A percentile compares a stretch with the other conserved stretches of the same genome.
phyloP scores from a whole-genome alignment of 2,888 invertebrate genomes.

The Conomelus anceps region DNA sequence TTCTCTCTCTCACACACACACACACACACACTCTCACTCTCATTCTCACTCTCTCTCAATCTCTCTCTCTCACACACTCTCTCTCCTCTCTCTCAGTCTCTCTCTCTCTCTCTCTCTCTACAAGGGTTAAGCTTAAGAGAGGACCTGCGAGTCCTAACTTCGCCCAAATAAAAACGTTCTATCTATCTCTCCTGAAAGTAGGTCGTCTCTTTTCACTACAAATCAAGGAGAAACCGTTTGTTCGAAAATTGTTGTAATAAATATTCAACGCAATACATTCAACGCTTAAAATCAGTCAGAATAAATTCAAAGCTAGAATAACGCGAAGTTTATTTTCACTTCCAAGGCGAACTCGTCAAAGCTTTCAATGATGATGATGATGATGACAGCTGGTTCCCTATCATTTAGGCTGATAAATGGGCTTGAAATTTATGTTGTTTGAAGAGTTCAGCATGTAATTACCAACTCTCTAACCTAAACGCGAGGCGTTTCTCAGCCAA shows the following conservation, averaged over 20 bases:
- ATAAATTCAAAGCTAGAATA: background rate
- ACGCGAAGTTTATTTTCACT: background rate
- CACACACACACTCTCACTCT: no score
- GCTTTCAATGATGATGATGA: background rate
- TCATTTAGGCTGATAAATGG: background rate
- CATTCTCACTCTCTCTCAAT: no score
- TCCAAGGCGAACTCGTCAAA: background rate
- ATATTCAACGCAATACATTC: no score
- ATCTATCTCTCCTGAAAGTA: no score
- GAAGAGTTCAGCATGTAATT: background rate
- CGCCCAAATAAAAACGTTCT: no score
- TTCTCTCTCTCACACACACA: conserved; percentile 8
- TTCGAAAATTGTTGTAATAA: no score
- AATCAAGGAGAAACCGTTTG: no score
- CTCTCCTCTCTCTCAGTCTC: conserved; percentile 1
- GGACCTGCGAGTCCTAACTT: no score
- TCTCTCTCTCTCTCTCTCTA: conserved; percentile 3
- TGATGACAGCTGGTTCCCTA: background rate
- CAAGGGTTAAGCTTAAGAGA: no score
- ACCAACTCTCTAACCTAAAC: background rate
- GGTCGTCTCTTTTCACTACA: no score
- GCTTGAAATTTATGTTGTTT: background rate
- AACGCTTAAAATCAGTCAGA: background rate
- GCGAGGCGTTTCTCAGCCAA: background rate
- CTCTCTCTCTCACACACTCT: no score